Base-by-base conservation (phyloP, 2,888 invertebrate genomes). In the Polyploca ridens region DNA sequence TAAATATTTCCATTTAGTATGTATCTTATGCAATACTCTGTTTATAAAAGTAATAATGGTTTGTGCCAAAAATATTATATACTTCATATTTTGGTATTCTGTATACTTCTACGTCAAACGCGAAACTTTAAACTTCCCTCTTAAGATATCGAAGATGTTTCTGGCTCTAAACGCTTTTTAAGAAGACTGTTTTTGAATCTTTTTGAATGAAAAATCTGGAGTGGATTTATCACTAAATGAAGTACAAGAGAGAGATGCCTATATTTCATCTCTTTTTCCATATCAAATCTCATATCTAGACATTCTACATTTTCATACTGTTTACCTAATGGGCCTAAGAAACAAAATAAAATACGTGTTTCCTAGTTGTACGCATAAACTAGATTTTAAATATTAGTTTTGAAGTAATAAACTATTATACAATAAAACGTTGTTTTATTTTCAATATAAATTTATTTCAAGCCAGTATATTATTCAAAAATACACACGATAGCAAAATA, bases 401-500 rank as follows among this genome's bases (percentile, higher is more conserved):
- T 35, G 35, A 14, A 58, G 54, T 58, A 58, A 63, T 64, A 68
- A 68, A 68, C 64, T 62, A 66, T 62, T 67, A 69, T 68, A 66
- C 54, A 70, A 66, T 70, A 66, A 70, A 69, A 69, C 41, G 13
- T 60, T 44, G 38, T 64, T 64, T 57, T 35, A 64, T 60, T 61
- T 63, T 46, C 60, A 65, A 61, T 41, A 33, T 54, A 11, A 58
- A 61, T 61, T 61, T 63, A 68, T 66, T 67, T 62, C 59, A 66
- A 64, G 63, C 62, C 63, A 62, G 33, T 69, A 66, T 64, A 83
- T 33, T 10, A 59, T 59, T 41, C 5, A 61, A 61, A 61, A 41
- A 19, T 61, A 61, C 61, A 61, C 79, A 75, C 77, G 71, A 76
- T 85, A 85, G 38, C 61, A 61, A 61, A 84, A 82, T 82, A 76